Evolutionary conservation across 2,888 invertebrate genomes (phyloP).

Genomic region (Tenthredo livida): DNA sequence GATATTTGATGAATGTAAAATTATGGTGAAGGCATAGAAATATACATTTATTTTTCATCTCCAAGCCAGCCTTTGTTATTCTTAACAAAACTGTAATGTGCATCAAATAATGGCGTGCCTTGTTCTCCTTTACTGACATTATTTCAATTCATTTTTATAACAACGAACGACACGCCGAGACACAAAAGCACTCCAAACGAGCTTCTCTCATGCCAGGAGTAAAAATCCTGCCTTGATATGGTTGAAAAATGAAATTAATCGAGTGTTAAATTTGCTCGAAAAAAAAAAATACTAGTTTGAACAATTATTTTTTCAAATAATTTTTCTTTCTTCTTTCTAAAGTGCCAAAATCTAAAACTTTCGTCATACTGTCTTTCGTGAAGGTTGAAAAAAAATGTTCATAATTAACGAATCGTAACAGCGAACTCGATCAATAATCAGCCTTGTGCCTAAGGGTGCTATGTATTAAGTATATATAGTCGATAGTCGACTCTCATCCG

Average conservation of each 20-base stretch:
- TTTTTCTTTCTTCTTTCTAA: background rate
- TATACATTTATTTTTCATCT: constrained; percentile 25
- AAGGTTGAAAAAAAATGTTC: constrained; percentile 16
- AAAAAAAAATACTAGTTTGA: background rate
- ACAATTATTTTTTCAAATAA: background rate
- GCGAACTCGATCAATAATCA: constrained; percentile 15
- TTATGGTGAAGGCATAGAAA: background rate
- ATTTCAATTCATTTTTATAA: constrained; percentile 37
- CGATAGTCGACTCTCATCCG: constrained; percentile 28
- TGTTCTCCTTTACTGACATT: constrained; percentile 29
- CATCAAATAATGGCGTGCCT: constrained; percentile 18
- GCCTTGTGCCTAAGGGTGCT: background rate
- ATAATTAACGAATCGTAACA: background rate
- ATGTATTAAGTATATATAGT: background rate
- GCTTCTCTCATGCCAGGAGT: background rate
- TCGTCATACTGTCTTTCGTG: background rate
- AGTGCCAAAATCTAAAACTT: background rate
- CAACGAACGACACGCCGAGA: background rate
- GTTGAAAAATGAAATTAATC: background rate
- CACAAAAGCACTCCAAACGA: background rate
- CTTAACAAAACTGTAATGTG: background rate
- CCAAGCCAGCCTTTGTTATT: constrained; percentile 19
- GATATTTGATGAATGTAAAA: background rate
- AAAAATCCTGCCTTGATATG: background rate
- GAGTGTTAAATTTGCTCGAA: background rate